Evolutionary conservation across 1,140 invertebrate species (phyloP).

Genomic region (Drosophila bocqueti): DNA sequence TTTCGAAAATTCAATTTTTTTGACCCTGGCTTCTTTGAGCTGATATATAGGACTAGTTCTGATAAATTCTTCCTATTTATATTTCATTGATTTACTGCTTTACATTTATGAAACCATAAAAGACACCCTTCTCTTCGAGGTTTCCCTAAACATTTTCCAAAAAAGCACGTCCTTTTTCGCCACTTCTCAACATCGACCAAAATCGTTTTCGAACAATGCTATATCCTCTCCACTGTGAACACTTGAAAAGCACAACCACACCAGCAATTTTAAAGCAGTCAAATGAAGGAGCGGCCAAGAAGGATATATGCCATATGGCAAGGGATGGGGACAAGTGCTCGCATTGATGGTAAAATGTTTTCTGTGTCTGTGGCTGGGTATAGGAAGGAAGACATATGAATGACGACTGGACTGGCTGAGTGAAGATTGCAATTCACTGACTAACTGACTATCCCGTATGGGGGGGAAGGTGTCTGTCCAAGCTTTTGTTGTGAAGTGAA

Average conservation of each 20-base stretch:
- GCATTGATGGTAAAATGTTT: conserved; percentile 43
- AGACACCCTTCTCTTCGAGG: too few species aligned
- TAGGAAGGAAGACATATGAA: neutral
- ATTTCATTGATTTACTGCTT: neutral
- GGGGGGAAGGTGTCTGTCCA: conserved; percentile 2
- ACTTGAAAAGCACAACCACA: conserved; percentile 26
- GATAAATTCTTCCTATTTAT: neutral
- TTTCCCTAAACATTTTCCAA: neutral
- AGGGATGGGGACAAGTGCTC: conserved; percentile 21
- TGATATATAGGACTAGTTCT: too few species aligned
- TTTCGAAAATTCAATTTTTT: too few species aligned
- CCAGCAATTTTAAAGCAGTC: conserved; percentile 20
- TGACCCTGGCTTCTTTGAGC: too few species aligned
- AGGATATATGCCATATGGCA: neutral
- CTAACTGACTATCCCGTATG: conserved; percentile 31
- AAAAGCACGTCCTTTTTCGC: neutral
- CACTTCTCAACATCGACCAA: neutral
- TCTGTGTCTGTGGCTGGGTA: conserved; percentile 23
- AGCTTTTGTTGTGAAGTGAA: conserved; percentile 56
- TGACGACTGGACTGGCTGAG: conserved; percentile 38
- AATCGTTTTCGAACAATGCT: conserved; percentile 9
- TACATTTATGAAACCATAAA: neutral
- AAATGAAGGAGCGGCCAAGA: conserved; percentile 11
- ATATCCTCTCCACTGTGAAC: neutral
- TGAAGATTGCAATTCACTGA: conserved; percentile 23